Conservation (phyloP, 2,113 vertebrate genomes). For the Halichoeres trimaculatus region DNA sequence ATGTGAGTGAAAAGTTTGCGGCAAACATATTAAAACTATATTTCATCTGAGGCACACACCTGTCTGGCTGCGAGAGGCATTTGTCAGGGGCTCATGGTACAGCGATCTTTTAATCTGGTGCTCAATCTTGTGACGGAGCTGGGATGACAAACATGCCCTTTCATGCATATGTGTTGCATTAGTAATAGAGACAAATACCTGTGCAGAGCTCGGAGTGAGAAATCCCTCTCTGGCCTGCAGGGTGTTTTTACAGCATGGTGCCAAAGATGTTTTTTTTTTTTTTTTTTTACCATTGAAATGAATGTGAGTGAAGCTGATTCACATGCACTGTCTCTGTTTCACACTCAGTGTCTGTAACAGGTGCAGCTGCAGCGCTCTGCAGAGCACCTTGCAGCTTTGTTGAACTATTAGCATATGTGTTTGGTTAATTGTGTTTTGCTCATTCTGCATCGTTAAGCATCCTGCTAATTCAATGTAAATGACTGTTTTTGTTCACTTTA, state of each 20-base stretch:
- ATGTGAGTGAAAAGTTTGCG: conserved; percentile 27
- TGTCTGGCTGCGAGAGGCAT: conserved; percentile 43
- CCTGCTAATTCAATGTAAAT: conserved; percentile 38
- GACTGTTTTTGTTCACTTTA: conserved; percentile 6
- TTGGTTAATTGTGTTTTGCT: conserved; percentile 24
- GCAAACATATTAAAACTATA: conserved; percentile 41
- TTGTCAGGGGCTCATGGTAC: conserved; percentile 59
- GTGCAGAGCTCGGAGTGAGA: neutral
- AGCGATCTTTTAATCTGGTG: conserved; percentile 64
- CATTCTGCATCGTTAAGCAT: conserved; percentile 20
- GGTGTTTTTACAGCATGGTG: neutral
- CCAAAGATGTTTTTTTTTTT: neutral
- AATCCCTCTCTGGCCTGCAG: neutral
- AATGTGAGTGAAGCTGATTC: neutral
- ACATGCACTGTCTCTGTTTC: neutral
- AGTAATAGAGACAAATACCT: conserved; percentile 30
- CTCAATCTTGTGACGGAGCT: conserved; percentile 40
- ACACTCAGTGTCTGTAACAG: no score
- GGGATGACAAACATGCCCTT: neutral
- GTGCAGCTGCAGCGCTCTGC: conserved; percentile 3
- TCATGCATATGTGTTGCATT: conserved; percentile 38
- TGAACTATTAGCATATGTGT: conserved; percentile 7
- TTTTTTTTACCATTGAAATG: neutral
- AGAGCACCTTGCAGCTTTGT: neutral
- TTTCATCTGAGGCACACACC: conserved; percentile 26